Evolutionary conservation across 2,113 vertebrate genomes (phyloP).

Genomic region (Climacteris rufus): DNA sequence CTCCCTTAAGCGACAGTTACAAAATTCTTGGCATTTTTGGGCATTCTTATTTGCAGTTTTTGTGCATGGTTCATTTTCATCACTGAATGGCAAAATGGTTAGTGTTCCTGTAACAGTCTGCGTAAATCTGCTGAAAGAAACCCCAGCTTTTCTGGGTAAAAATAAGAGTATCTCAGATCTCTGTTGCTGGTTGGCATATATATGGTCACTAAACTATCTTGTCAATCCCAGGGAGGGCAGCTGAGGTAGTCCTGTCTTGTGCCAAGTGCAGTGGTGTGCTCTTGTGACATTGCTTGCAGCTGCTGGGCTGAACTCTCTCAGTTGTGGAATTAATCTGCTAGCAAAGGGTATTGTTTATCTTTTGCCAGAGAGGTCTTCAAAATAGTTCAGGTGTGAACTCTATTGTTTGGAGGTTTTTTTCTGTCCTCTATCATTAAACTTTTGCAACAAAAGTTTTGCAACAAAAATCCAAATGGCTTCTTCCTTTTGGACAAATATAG

Average conservation of each 20-base stretch:
- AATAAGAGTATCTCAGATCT: neutral
- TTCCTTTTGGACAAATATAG: constrained; percentile 33
- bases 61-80: constrained; percentile 17
- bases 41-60: neutral
- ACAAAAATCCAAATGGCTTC: neutral
- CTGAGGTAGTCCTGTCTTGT: constrained; percentile 30
- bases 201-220: neutral
- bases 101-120: neutral
- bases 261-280: neutral
- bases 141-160: neutral
- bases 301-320: constrained; percentile 1
- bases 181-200: neutral
- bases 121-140: neutral
- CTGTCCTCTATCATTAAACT: neutral
- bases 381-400: neutral
- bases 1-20: neutral
- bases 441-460: neutral
- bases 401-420: neutral
- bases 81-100: neutral
- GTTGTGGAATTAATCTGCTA: constrained; percentile 18
- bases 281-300: constrained; percentile 30
- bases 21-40: neutral
- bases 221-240: neutral
- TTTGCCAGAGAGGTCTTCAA: neutral
- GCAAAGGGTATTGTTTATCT: neutral